Base-by-base conservation (phyloP, 2,113 vertebrate species). In the Myocastor coypus region DNA sequence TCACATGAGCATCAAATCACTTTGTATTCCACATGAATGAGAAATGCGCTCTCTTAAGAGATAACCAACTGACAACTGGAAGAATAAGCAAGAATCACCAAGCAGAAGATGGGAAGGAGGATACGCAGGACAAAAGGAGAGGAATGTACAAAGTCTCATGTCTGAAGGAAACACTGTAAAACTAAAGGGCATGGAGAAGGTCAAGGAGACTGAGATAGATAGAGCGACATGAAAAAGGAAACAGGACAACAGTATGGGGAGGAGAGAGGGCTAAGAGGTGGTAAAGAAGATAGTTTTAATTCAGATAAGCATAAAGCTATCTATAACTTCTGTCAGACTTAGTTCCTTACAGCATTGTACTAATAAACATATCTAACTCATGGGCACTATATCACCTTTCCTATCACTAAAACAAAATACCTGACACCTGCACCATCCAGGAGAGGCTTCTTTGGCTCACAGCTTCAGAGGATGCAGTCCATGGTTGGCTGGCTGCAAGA, bases 61-160 rank as follows among this genome's bases (percentile, higher is more conserved):
- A 37, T 42, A 57, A 78, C 11, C 20, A 78, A 46, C 24, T 75
- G 19, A 68, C 3, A 42, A 2, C n/a, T 32, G 10, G 10, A 87
- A 59, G 55, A 66, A 26, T n/a, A 64, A 90, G 26, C 40, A 87
- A 89, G 11, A 61, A 2, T 61, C 40, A 68, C 46, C 32, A 5
- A 17, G n/a, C 14, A 42, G 17, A 81, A 61, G 32, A 68, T 46
- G 34, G 30, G 20, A 85, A n/a, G 19, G 52, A 73, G 83, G 71
- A 40, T 17, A 26, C 7, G n/a, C 16, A 34, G 52, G 30, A 28
- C 1, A 28, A 85, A 75, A 42, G 11, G 10, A 57, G 81, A 34
- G 63, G 1, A 37, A 42, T 5, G 0, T 37, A 3, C 34, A 16
- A 64, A 83, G 59, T 86, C 3, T 0, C 1, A 1, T 10, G 37